Percentiles rank a stretch among this genome's conserved stretches.
These are phyloP conservation scores for Drosophila sturtevanti DNA, from an alignment of 1,140 invertebrate genomes.

Conservation along the genomic window DNA sequence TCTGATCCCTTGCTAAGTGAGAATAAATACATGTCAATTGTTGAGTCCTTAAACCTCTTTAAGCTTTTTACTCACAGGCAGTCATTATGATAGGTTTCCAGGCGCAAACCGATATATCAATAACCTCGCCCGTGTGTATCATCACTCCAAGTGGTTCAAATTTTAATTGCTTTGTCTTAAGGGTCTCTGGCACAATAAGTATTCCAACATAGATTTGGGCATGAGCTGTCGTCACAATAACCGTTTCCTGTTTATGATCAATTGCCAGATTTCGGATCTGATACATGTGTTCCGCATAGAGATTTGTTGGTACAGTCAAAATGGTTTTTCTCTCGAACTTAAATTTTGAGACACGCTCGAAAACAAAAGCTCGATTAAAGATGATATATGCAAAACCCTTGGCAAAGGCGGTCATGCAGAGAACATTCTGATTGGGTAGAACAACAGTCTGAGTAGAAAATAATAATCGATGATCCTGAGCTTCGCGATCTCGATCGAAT, in stretches of 20 bases:
- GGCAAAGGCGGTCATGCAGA: constrained; percentile 84
- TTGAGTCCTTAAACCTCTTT: not conserved
- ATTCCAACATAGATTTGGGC: constrained; percentile 85
- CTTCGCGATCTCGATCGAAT: constrained; percentile 66
- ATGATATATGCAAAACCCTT: constrained; percentile 85
- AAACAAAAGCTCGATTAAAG: constrained; percentile 85
- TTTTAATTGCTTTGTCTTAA: constrained; percentile 78
- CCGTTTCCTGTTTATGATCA: constrained; percentile 83
- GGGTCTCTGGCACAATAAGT: constrained; percentile 84
- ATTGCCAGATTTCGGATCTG: constrained; percentile 84
- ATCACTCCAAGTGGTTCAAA: constrained; percentile 86
- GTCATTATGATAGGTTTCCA: constrained; percentile 96
- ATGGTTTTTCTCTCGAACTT: constrained; percentile 85
- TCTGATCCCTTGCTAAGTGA: constrained; percentile 87
- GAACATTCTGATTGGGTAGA: constrained; percentile 80
- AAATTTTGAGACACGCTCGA: constrained; percentile 85
- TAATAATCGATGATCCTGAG: constrained; percentile 45
- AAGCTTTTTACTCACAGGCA: constrained; percentile 85
- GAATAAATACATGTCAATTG: not conserved
- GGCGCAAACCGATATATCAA: constrained; percentile 90
- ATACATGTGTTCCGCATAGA: constrained; percentile 79
- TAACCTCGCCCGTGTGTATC: constrained; percentile 91
- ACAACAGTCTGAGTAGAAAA: constrained; percentile 39
- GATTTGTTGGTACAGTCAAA: constrained; percentile 83
- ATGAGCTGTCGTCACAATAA: constrained; percentile 85